Evolutionary conservation across 2,888 invertebrate species (phyloP), one percentile per base, ranked within the genome.

Genomic region (Synanthedon vespiformis): DNA sequence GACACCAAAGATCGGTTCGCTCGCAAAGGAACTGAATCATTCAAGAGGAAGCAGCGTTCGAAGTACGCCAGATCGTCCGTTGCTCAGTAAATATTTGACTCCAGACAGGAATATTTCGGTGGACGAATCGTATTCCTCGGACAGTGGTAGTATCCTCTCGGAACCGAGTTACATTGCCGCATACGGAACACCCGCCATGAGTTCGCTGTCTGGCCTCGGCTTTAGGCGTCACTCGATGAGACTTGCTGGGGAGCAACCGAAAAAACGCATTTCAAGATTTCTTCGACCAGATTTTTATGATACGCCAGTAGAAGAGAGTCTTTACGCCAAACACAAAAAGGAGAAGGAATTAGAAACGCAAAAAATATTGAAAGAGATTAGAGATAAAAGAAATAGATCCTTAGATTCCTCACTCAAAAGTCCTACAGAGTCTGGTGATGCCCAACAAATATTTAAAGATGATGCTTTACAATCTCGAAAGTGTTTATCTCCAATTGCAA

Each of bases 201-300:
- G 59, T 27, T 57, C 56, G 52, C 11, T 54, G n/a, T 53, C 65
- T 27, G 54, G 59, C 12, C 55, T 61, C 53, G 64, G 60, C 40
- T 60, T 70, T 54, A 72, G 80, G 11, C 77, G 81, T 1, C 76
- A 74, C 64, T 76, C 80, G 48, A 61, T 77, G 61, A 73, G 77
- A 52, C 66, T 72, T 49, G 57, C 71, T 4, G 64, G 63, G 27
- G 82, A 86, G 34, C 85, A 87, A 53, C 82, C 87, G 40, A 89
- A 89, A 53, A 90, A 91, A 51, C 89, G 92, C 57, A 89, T 93
- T 54, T 93, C 93, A 8, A 84, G 95, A 54, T 94, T 94, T 75
- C 77, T 95, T 54, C 88, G 94, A 40, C 92, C 94, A 0, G 94
- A 95, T 73, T 94, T 94, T 70, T 93, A 91, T 68, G 93, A 94